A percentile compares a stretch with the other conserved stretches of the same genome.
phyloP scores from a whole-genome alignment of 2,797 vertebrate species.

The Pelobates cultripes region DNA sequence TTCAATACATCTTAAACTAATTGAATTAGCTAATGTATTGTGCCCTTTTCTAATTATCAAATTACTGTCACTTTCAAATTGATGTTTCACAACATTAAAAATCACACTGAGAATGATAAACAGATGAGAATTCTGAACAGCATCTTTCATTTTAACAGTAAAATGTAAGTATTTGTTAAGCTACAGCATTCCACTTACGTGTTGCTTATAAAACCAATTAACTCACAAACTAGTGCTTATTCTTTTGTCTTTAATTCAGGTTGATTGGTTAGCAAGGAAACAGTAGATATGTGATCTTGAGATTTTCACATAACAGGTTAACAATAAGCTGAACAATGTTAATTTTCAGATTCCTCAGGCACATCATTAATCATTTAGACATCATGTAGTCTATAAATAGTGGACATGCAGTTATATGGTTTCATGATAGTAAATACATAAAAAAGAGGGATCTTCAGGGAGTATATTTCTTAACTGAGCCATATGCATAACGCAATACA shows the following conservation, averaged over 20 bases:
- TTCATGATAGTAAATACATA: not conserved
- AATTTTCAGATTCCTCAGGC: conserved; percentile 10
- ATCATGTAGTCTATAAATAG: conserved; percentile 29
- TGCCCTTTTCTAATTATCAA: conserved; percentile 6
- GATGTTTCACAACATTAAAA: not conserved
- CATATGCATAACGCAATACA: conserved; percentile 10
- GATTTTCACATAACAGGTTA: not conserved
- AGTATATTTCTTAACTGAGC: not conserved
- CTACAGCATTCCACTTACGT: not conserved
- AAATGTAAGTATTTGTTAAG: not conserved
- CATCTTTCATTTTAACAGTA: not conserved
- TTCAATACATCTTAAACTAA: not conserved
- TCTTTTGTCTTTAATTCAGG: not conserved
- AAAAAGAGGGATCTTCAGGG: conserved; percentile 13
- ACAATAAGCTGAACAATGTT: not conserved
- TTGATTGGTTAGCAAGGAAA: not conserved
- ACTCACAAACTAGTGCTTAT: not conserved
- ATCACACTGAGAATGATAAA: not conserved
- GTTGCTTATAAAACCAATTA: not conserved
- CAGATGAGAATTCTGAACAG: not conserved
- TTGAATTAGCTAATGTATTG: not conserved
- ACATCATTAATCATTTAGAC: conserved; percentile 41
- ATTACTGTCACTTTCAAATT: not conserved
- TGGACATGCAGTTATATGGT: not conserved
- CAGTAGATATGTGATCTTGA: not conserved